Evolutionary conservation across 1,140 invertebrate genomes (phyloP).

Genomic region (Leptinotarsa undecemlineata): DNA sequence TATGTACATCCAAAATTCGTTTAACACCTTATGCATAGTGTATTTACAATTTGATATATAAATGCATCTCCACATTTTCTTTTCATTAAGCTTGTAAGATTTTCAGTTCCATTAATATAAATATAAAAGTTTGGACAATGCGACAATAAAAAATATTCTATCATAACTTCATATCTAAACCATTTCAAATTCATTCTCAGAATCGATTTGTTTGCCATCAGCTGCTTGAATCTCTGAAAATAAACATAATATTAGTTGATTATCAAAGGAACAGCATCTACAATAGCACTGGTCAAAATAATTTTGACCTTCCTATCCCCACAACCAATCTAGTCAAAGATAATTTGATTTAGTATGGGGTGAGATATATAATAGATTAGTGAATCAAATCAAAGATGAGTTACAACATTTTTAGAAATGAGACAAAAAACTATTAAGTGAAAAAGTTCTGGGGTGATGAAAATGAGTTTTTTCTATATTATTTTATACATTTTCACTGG

Average conservation of each 20-base stretch:
- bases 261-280: too few relatives aligned
- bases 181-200: slow-evolving; percentile 35
- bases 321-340: too few relatives aligned
- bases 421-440: too few relatives aligned
- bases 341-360: too few relatives aligned
- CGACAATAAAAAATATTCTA: background rate
- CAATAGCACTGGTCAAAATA: too few relatives aligned
- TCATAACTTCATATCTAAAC: slow-evolving; percentile 17
- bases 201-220: slow-evolving; percentile 22
- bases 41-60: slow-evolving; percentile 21
- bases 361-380: too few relatives aligned
- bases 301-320: too few relatives aligned
- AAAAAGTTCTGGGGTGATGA: too few relatives aligned
- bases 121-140: background rate
- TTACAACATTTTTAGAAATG: too few relatives aligned
- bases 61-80: slow-evolving; percentile 7
- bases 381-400: too few relatives aligned
- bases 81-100: background rate
- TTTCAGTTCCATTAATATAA: background rate
- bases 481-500: too few relatives aligned
- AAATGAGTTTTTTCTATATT: too few relatives aligned
- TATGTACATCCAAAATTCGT: slow-evolving; percentile 8
- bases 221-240: slow-evolving; percentile 19
- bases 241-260: background rate
- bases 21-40: background rate